A percentile compares a stretch with the other conserved stretches of the same genome.
phyloP scores from a whole-genome alignment of 2,113 vertebrate genomes.

The Pseudorectes ferrugineus region DNA sequence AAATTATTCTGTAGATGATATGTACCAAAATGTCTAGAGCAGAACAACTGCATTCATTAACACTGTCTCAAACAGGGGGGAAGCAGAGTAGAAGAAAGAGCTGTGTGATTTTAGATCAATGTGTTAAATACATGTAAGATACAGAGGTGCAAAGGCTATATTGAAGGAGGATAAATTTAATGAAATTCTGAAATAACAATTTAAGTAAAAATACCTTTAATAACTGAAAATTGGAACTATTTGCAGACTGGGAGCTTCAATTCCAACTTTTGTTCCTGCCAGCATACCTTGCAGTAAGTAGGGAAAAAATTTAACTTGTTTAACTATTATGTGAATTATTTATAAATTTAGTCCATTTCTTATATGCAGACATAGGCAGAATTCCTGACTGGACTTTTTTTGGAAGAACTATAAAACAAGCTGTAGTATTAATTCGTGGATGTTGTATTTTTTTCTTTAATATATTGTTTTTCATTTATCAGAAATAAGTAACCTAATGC shows the following conservation, averaged over 20 bases:
- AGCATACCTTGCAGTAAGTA: neutral
- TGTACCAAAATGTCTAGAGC: neutral
- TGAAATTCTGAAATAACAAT: neutral
- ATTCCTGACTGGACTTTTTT: neutral
- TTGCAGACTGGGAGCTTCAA: neutral
- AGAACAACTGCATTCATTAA: neutral
- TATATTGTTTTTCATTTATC: neutral
- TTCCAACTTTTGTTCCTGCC: neutral
- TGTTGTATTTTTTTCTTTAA: neutral
- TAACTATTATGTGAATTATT: neutral
- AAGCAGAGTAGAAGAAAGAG: neutral
- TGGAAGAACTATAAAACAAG: neutral
- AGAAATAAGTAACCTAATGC: neutral
- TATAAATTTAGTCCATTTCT: neutral
- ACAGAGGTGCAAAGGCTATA: neutral
- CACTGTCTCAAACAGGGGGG: neutral
- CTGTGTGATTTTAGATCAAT: neutral
- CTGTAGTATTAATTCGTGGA: neutral
- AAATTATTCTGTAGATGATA: neutral
- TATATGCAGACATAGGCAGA: neutral
- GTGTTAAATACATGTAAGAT: neutral
- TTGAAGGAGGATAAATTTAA: neutral
- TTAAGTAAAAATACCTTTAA: neutral
- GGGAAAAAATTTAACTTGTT: neutral
- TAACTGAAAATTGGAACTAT: neutral